Percentiles rank a stretch among this genome's conserved stretches.
Conservation (phyloP, 1,140 invertebrate species). For the Drosophila simulans region DNA sequence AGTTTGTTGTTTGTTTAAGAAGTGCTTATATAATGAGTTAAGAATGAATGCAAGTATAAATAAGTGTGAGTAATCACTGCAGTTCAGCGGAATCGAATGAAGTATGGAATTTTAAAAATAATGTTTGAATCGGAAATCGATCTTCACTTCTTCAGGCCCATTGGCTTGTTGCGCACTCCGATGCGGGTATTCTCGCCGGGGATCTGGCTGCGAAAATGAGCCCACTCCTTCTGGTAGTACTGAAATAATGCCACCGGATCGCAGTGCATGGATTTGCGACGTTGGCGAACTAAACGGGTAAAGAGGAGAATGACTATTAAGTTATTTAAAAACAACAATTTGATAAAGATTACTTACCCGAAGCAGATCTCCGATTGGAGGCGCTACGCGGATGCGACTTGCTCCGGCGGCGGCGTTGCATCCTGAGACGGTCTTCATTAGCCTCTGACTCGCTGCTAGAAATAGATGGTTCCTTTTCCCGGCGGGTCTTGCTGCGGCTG, state of each 20-base stretch:
- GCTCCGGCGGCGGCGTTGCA: conserved; percentile 13
- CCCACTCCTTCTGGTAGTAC: conserved; percentile 90
- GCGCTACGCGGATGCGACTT: conserved; percentile 46
- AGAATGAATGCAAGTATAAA: conserved; percentile 6
- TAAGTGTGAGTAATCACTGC: conserved; percentile 13
- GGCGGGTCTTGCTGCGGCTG: conserved; percentile 53
- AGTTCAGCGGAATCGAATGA: conserved; percentile 5
- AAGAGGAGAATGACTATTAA: not conserved
- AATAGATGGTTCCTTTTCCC: not conserved
- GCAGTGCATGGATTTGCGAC: conserved; percentile 24
- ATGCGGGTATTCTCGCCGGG: conserved; percentile 90
- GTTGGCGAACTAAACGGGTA: conserved; percentile 14
- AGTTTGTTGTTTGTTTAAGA: conserved; percentile 3
- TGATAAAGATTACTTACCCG: conserved; percentile 17
- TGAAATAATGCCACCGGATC: conserved; percentile 91
- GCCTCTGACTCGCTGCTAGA: conserved; percentile 32
- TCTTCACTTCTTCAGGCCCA: conserved; percentile 77
- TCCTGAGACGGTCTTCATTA: not conserved
- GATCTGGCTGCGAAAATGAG: conserved; percentile 88
- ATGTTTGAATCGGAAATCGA: not conserved
- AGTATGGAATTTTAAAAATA: not conserved
- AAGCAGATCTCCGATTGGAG: conserved; percentile 2
- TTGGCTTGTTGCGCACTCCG: conserved; percentile 87
- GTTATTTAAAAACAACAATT: not conserved
- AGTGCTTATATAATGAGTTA: not conserved